phyloP scores from a whole-genome alignment of 2,113 vertebrate genomes.

The Trichechus manatus region DNA sequence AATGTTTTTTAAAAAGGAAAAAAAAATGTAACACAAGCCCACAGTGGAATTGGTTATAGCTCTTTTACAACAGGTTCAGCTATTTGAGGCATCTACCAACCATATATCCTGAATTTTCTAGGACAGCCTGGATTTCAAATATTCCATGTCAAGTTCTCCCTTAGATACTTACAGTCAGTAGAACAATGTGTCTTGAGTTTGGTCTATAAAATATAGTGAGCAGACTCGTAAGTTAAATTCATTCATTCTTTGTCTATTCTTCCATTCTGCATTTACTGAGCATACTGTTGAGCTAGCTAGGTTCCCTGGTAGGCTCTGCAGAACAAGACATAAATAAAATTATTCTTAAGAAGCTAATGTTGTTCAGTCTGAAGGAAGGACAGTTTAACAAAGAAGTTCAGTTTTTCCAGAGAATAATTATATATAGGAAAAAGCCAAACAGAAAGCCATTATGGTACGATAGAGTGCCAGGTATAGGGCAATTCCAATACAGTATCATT shows the following conservation, averaged over 20 bases:
- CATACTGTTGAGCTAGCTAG: not conserved
- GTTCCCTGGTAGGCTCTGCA: not conserved
- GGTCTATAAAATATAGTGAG: not conserved
- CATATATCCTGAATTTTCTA: not conserved
- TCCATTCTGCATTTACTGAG: slow-evolving; percentile 17
- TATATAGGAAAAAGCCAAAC: not conserved
- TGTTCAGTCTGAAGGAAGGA: not conserved
- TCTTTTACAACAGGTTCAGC: not conserved
- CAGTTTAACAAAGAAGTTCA: not conserved
- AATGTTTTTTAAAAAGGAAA: not conserved
- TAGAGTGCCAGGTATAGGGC: not conserved
- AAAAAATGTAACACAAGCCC: not conserved
- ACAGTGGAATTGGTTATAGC: not conserved
- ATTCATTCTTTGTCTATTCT: slow-evolving; percentile 25
- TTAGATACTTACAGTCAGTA: not conserved
- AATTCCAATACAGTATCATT: not conserved
- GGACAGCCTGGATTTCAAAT: not conserved
- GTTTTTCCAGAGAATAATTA: not conserved
- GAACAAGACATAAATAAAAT: not conserved
- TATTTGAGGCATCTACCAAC: not conserved
- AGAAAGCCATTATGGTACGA: not conserved
- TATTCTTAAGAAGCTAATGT: not conserved
- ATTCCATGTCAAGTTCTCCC: not conserved
- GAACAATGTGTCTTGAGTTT: not conserved
- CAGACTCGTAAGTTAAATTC: slow-evolving; percentile 1